Percentiles rank a stretch among this genome's conserved stretches.
Conservation (phyloP, 2,888 invertebrate genomes). For the Pelosia muscerda region DNA sequence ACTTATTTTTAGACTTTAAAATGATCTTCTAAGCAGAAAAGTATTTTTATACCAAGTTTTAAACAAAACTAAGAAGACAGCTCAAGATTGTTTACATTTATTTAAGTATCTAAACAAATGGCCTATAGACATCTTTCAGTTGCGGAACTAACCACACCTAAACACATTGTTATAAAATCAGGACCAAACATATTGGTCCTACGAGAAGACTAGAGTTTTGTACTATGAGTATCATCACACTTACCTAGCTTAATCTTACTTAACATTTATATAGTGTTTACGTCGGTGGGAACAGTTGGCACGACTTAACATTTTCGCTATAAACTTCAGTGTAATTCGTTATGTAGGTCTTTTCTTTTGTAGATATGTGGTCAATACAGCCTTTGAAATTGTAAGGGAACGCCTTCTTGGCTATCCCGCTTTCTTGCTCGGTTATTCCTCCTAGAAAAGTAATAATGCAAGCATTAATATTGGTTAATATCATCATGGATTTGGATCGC, state of each 20-base stretch:
- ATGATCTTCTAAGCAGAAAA: too few relatives aligned
- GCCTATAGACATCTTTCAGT: background rate
- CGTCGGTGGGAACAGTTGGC: slow-evolving; percentile 76
- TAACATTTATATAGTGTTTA: slow-evolving; percentile 40
- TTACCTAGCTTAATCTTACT: slow-evolving; percentile 30
- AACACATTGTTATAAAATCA: slow-evolving; percentile 24
- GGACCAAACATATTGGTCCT: slow-evolving; percentile 55
- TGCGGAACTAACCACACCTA: slow-evolving; percentile 17
- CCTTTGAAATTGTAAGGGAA: slow-evolving; percentile 87
- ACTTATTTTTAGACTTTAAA: too few relatives aligned
- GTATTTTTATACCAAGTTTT: too few relatives aligned
- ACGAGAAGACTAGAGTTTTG: slow-evolving; percentile 76
- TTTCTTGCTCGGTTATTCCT: slow-evolving; percentile 82
- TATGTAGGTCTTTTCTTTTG: slow-evolving; percentile 62
- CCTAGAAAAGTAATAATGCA: slow-evolving; percentile 68
- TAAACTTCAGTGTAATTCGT: slow-evolving; percentile 74
- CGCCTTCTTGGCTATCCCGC: slow-evolving; percentile 74
- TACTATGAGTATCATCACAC: slow-evolving; percentile 68
- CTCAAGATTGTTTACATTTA: too few relatives aligned
- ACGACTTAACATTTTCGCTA: slow-evolving; percentile 80
- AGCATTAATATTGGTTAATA: background rate
- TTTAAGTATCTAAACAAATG: too few relatives aligned
- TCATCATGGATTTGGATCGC: too few relatives aligned
- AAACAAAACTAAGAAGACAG: too few relatives aligned
- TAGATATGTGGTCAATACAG: slow-evolving; percentile 87